Conservation (phyloP, 2,797 vertebrate species). For the Eremophila alpestris region DNA sequence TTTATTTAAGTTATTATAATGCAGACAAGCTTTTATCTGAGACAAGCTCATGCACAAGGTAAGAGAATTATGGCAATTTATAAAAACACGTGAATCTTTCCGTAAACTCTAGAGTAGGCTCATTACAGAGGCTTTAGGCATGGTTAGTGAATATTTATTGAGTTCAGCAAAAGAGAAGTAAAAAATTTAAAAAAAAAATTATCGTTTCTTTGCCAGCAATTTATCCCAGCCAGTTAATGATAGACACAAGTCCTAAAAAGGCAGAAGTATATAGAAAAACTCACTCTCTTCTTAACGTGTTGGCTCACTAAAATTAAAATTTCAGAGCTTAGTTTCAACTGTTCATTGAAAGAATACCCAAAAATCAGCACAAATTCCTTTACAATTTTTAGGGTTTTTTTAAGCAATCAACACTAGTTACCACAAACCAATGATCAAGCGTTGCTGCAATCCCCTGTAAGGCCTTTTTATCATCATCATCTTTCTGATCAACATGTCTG, state of each 20-base stretch:
- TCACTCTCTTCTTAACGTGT: neutral
- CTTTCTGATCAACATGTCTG: neutral
- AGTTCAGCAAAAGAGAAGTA: neutral
- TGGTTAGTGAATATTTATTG: neutral
- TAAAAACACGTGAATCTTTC: neutral
- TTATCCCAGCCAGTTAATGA: neutral
- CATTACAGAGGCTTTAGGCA: neutral
- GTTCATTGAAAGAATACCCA: neutral
- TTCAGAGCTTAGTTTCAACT: neutral
- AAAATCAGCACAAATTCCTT: neutral
- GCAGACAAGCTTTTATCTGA: neutral
- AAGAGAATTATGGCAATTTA: neutral
- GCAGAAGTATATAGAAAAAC: neutral
- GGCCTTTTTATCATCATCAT: neutral
- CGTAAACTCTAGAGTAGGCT: neutral
- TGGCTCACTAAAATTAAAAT: neutral
- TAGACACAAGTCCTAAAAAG: neutral
- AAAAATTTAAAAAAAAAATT: neutral
- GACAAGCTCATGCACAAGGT: neutral
- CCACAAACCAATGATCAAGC: neutral
- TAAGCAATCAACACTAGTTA: neutral
- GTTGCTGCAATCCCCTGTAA: neutral
- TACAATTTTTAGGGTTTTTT: fast-evolving
- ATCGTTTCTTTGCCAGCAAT: neutral
- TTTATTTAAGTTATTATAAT: neutral